Evolutionary conservation across 2,113 vertebrate species (phyloP).

Genomic region (Hyperoodon ampullatus): DNA sequence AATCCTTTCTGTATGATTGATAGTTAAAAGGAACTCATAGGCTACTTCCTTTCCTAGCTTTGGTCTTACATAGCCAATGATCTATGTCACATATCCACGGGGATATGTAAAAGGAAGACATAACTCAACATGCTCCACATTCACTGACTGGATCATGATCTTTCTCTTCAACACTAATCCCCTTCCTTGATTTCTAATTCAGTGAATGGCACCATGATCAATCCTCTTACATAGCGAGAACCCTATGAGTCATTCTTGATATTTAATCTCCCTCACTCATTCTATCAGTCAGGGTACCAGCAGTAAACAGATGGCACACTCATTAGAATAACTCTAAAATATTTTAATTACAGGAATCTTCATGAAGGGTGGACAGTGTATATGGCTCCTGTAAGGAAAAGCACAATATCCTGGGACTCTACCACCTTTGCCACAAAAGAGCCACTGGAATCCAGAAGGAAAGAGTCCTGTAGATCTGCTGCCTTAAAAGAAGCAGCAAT

Average conservation of each 20-base stretch:
- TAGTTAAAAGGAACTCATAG: neutral
- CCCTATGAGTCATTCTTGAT: neutral
- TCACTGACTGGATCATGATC: neutral
- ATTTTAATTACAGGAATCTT: neutral
- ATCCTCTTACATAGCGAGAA: neutral
- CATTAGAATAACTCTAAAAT: neutral
- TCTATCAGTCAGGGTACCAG: neutral
- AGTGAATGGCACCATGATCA: neutral
- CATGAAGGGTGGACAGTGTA: neutral
- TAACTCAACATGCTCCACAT: neutral
- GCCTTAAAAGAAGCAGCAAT: neutral
- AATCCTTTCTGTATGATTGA: neutral
- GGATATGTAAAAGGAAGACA: neutral
- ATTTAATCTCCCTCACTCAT: neutral
- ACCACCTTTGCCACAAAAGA: neutral
- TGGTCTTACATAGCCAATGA: neutral
- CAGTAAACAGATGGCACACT: neutral
- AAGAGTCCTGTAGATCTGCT: neutral
- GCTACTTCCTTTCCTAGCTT: neutral
- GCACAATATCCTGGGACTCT: neutral
- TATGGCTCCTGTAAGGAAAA: neutral
- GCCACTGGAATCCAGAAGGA: neutral
- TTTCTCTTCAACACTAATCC: neutral
- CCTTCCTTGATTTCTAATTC: constrained; percentile 34
- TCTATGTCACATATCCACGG: neutral